A percentile compares a stretch with the other conserved stretches of the same genome.
Conservation (phyloP, 1,140 invertebrate species). For the Ostrea denselamellosa region DNA sequence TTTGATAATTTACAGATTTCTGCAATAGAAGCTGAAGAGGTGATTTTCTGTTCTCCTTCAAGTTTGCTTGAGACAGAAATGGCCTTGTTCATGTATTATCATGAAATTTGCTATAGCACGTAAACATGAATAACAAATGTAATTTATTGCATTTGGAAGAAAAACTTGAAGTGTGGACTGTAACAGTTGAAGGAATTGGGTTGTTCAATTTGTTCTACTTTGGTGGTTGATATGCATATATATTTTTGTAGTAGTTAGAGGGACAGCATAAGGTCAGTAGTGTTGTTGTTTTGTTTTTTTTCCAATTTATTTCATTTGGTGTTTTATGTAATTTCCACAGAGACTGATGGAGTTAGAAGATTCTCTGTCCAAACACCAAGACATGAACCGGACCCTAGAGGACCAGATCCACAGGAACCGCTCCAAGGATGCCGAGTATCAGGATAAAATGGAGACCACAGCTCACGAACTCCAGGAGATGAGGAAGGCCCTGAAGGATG, state of each 20-base stretch:
- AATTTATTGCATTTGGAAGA: background rate
- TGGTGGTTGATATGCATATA: no score
- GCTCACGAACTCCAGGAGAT: constrained; percentile 62
- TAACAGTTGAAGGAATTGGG: background rate
- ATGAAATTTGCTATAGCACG: no score
- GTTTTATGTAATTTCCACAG: constrained; percentile 57
- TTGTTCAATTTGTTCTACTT: background rate
- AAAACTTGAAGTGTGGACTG: background rate
- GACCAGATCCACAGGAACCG: constrained; percentile 68
- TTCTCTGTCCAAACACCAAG: constrained; percentile 64
- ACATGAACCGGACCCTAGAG: constrained; percentile 68
- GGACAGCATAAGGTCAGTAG: no score
- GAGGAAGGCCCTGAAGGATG: constrained; percentile 63
- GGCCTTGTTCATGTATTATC: no score
- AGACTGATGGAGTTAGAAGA: constrained; percentile 69
- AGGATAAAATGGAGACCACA: constrained; percentile 64
- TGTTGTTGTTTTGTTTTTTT: no score
- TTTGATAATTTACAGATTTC: background rate
- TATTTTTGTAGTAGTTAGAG: no score
- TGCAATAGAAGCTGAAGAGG: background rate
- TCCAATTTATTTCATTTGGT: no score
- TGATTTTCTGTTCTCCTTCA: background rate
- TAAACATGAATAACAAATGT: background rate
- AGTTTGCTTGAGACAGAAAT: no score
- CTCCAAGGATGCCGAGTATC: constrained; percentile 64